phyloP scores from a whole-genome alignment of 2,113 vertebrate species.

The Salvelinus sp. region DNA sequence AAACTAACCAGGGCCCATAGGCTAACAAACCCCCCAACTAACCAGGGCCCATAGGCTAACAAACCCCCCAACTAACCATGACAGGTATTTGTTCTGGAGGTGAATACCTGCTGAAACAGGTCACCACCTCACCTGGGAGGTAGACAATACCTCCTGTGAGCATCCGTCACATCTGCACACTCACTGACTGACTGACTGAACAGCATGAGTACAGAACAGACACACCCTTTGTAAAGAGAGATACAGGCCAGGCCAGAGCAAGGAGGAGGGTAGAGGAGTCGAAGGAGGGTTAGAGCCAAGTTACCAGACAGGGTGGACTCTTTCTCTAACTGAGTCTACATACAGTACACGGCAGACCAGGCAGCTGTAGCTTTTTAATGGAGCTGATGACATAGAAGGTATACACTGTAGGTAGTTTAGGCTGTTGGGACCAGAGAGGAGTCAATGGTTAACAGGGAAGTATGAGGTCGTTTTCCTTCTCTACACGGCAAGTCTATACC shows the following conservation, averaged over 20 bases:
- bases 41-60: background rate
- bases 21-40: background rate
- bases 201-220: conserved; percentile 51
- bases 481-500: too few species aligned
- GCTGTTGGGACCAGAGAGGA: too few species aligned
- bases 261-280: conserved; percentile 26
- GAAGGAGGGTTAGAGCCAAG: conserved; percentile 3
- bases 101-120: background rate
- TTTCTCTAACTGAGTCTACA: too few species aligned
- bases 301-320: conserved; percentile 47
- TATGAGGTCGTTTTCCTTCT: too few species aligned
- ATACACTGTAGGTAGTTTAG: too few species aligned
- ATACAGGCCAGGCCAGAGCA: conserved; percentile 7
- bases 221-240: conserved; percentile 69
- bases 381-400: too few species aligned
- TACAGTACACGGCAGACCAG: too few species aligned
- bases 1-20: background rate
- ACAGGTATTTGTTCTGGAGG: too few species aligned
- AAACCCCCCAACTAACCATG: too few species aligned
- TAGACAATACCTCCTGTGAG: conserved; percentile 20
- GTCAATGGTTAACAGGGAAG: too few species aligned
- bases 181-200: conserved; percentile 29
- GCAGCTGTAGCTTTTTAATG: too few species aligned
- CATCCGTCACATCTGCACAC: background rate
- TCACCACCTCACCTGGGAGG: conserved; percentile 28